phyloP scores from a whole-genome alignment of 1,140 invertebrate genomes.

The Cataglyphis hispanica region DNA sequence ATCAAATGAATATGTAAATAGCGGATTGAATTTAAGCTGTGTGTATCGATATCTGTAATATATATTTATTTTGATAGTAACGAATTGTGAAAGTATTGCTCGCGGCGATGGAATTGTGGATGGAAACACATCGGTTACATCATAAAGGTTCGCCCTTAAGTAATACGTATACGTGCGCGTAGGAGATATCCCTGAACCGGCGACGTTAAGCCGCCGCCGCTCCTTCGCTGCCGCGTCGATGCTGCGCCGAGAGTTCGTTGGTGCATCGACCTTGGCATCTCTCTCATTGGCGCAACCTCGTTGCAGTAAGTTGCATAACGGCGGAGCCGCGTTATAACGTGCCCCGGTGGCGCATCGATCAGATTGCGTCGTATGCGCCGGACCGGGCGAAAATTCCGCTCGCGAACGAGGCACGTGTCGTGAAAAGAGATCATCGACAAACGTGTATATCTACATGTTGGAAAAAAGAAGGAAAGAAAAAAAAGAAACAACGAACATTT shows the following conservation, averaged over 20 bases:
- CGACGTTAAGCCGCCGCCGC: slow-evolving; percentile 8
- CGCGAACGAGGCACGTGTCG: not conserved
- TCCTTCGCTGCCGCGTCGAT: slow-evolving; percentile 20
- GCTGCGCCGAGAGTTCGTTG: slow-evolving; percentile 54
- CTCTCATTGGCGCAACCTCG: slow-evolving; percentile 52
- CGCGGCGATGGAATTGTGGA: not conserved
- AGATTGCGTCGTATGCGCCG: slow-evolving; percentile 59
- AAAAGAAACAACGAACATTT: too few species aligned
- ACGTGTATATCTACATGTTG: too few species aligned
- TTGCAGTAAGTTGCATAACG: slow-evolving; percentile 64
- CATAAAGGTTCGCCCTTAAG: not conserved
- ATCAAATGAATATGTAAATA: not conserved
- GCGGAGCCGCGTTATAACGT: slow-evolving; percentile 40
- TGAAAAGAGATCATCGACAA: too few species aligned
- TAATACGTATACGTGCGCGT: too few species aligned
- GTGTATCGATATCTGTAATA: not conserved
- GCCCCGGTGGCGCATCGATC: slow-evolving; percentile 53
- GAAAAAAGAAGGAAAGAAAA: too few species aligned
- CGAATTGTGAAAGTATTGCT: not conserved
- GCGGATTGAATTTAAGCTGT: not conserved
- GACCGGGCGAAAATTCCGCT: not conserved
- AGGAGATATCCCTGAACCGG: slow-evolving; percentile 23
- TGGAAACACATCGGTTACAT: not conserved
- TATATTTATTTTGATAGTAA: slow-evolving; percentile 9
- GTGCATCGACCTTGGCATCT: slow-evolving; percentile 61